Conservation (phyloP, 2,797 vertebrate genomes). For the Distichodus sexfasciatus region DNA sequence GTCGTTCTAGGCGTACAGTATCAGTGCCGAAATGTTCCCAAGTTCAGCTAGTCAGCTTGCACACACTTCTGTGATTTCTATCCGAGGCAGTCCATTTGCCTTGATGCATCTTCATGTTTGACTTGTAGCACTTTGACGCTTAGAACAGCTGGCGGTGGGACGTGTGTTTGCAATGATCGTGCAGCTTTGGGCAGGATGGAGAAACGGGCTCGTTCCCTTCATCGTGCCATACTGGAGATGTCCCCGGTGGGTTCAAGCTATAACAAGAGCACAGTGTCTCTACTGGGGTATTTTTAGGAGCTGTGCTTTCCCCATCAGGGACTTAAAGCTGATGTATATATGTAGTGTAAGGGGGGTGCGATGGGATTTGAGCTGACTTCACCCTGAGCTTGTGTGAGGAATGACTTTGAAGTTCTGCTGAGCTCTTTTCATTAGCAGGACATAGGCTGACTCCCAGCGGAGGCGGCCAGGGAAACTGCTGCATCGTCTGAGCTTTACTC, state of each 20-base stretch:
- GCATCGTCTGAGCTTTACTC: neutral
- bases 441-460: slow-evolving; percentile 30
- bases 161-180: no score
- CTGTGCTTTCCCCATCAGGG: slow-evolving; percentile 3
- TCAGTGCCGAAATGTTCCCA: no score
- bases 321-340: neutral
- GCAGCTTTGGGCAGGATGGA: no score
- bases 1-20: no score
- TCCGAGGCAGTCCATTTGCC: no score
- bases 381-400: slow-evolving; percentile 52
- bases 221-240: neutral
- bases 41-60: no score
- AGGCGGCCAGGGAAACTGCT: neutral
- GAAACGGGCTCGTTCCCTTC: neutral
- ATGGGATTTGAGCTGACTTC: slow-evolving; percentile 42
- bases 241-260: neutral
- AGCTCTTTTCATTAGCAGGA: slow-evolving; percentile 55
- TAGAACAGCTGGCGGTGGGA: no score
- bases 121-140: no score
- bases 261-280: neutral
- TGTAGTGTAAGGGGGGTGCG: neutral
- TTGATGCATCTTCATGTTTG: no score
- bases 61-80: no score
- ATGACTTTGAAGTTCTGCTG: slow-evolving; percentile 58
- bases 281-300: slow-evolving; percentile 31